Evolutionary conservation across 2,888 invertebrate species (phyloP).

Genomic region (Elegia similella): DNA sequence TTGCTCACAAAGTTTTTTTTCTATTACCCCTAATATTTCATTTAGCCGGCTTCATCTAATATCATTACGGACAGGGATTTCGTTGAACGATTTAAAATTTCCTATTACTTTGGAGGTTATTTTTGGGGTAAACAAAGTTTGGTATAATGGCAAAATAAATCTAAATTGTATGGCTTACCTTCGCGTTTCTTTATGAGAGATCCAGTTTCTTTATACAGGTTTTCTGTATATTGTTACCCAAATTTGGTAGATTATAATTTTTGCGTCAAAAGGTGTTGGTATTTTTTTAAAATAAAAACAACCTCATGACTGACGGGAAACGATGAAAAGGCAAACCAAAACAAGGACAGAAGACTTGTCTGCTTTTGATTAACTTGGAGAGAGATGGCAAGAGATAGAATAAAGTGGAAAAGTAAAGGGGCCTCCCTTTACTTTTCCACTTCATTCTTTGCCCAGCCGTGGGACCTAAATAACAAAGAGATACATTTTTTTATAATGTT

Average conservation of each 20-base stretch:
- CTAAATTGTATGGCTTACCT: background rate
- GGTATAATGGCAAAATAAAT: slow-evolving; percentile 9
- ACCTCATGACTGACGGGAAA: too few species aligned
- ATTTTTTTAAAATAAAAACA: too few species aligned
- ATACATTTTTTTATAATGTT: too few species aligned
- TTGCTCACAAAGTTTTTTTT: slow-evolving; percentile 47
- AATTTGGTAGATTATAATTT: background rate
- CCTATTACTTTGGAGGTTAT: slow-evolving; percentile 23
- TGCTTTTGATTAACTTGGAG: too few species aligned
- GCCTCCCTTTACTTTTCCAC: too few species aligned
- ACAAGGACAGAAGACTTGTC: too few species aligned
- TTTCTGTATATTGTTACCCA: background rate
- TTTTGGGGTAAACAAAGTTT: slow-evolving; percentile 25
- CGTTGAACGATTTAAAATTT: slow-evolving; percentile 28
- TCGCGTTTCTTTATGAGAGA: background rate
- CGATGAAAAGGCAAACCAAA: too few species aligned
- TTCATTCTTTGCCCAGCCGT: too few species aligned
- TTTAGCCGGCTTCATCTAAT: slow-evolving; percentile 51
- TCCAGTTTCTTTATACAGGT: background rate
- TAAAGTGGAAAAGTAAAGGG: too few species aligned
- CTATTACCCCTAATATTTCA: slow-evolving; percentile 57
- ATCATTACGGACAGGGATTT: slow-evolving; percentile 36
- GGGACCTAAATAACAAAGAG: too few species aligned
- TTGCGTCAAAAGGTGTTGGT: too few species aligned
- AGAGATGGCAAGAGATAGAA: too few species aligned